Base-by-base conservation (phyloP, 2,113 vertebrate species). In the Tragelaphus scriptus region DNA sequence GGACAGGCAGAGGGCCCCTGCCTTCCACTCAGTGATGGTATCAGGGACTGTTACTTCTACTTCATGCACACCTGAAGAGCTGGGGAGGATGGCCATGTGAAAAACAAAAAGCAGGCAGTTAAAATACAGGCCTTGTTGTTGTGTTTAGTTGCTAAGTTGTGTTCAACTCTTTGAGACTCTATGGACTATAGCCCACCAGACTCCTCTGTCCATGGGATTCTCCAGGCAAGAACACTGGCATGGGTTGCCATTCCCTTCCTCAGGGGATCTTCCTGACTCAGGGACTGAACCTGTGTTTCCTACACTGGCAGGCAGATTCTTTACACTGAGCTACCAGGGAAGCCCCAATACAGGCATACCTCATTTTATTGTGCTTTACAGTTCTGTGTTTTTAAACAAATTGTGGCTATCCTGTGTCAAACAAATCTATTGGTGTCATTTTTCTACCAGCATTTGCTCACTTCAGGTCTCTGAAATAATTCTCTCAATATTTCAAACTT, bases 1-100 rank as follows among this genome's bases (percentile, higher is more conserved):
- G 0, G 99, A 99, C 95, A 99, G 97, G 98, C 99, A 99, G 98
- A 99, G 99, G 32, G 98, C 98, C 90, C 99, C 99, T 0, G 99
- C 99, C 96, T 99, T 99, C 99, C 99, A 99, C n/a, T 99, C 98
- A 17, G 99, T 99, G 98, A 99, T 99, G 92, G 99, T 99, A 97
- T 99, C 99, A 0, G 99, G 99, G 77, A 99, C 98, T 0, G 96
- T 99, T 40, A 99, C 77, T 77, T 87, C 59, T 36, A 99, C 14
- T 8, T 99, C 97, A 84, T 98, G 98, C 79, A 55, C 92, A 49
- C 99, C 99, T 40, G 99, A 97, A 0, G 97, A 96, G 87, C 99
- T 99, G 98, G 17, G 85, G 88, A 81, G 36, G 86, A 80, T 12
- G 84, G 81, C 4, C 79, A 10, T 91, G 2, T 8, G 93, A 94